Evolutionary conservation across 1,140 invertebrate genomes (phyloP), one percentile per base, ranked within the genome.

Genomic region (Aphelinus certus): DNA sequence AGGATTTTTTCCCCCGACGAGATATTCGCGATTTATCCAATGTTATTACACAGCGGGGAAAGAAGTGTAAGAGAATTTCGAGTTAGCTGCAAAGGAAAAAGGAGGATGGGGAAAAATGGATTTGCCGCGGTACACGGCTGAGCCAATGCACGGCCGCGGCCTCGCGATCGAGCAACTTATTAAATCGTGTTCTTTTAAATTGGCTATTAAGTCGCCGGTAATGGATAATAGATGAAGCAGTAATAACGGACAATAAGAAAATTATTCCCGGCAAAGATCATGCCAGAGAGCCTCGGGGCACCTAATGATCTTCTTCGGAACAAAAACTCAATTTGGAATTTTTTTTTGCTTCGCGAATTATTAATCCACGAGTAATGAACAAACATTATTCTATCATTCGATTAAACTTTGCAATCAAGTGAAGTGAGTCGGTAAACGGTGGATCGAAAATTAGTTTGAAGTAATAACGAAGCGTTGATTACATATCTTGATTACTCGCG

Each of bases 161-260:
- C 73, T 67, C 51, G 73, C 76, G 71, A 75, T 77, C 73, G 26
- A 26, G 26, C 69, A 71, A 75, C 79, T 81, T 82, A 79, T 80
- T 79, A 81, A 81, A 80, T 79, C 81, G 75, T 78, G 77, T 81
- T 78, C 71, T 73, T 75, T 80, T 75, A 79, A 81, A 77, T 76
- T 79, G 76, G 75, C 78, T 79, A 82, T 82, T 81, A 81, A 77
- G 73, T 70, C 74, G 60, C 69, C 74, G 74, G 76, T 79, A 77
- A 76, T 78, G 76, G 68, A 73, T 75, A 70, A 76, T 72, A 74
- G 71, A 79, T 69, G 76, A 68, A 73, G 76, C 75, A 70, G 72
- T 77, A 79, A 79, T 77, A 79, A 74, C 76, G 71, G 48, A 76
- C 74, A 79, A 77, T 77, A 76, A 71, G 73, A 75, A 78, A 78